phyloP scores from a whole-genome alignment of 2,888 invertebrate species.

The Luperina nickerlii region DNA sequence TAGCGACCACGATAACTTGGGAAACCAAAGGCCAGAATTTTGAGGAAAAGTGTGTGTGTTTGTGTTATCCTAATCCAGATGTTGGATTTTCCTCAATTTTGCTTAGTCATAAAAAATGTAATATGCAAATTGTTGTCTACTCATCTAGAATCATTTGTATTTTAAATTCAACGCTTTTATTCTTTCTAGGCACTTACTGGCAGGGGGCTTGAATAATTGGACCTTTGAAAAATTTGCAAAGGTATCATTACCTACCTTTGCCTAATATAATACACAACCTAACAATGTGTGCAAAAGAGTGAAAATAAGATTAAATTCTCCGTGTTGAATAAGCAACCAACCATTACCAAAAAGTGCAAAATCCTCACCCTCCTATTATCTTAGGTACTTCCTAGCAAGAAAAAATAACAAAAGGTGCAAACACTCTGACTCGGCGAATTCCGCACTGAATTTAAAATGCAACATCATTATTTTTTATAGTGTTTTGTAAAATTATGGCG shows the following conservation, averaged over 20 bases:
- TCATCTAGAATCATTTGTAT: slow-evolving; percentile 31
- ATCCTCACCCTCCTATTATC: slow-evolving; percentile 25
- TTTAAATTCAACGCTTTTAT: neutral
- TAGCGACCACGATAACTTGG: neutral
- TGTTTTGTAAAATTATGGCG: neutral
- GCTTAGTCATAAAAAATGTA: neutral
- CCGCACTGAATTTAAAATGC: slow-evolving; percentile 39
- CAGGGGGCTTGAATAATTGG: neutral
- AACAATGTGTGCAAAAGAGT: slow-evolving; percentile 27
- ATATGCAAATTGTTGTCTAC: slow-evolving; percentile 11
- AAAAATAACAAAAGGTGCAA: slow-evolving; percentile 28
- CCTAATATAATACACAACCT: neutral
- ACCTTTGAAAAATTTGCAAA: slow-evolving; percentile 8
- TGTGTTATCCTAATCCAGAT: neutral
- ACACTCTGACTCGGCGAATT: slow-evolving; percentile 36
- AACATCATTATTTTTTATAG: slow-evolving; percentile 28
- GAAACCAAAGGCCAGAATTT: neutral
- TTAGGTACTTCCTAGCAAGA: neutral
- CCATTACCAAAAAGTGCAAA: slow-evolving; percentile 34
- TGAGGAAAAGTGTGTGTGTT: neutral
- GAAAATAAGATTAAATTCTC: slow-evolving; percentile 29
- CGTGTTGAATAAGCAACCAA: slow-evolving; percentile 33
- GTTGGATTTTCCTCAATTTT: neutral
- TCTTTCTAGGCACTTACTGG: neutral
- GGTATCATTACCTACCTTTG: neutral